Evolutionary conservation across 1,140 invertebrate species (phyloP).

Genomic region (Tetragnatha versicolor): DNA sequence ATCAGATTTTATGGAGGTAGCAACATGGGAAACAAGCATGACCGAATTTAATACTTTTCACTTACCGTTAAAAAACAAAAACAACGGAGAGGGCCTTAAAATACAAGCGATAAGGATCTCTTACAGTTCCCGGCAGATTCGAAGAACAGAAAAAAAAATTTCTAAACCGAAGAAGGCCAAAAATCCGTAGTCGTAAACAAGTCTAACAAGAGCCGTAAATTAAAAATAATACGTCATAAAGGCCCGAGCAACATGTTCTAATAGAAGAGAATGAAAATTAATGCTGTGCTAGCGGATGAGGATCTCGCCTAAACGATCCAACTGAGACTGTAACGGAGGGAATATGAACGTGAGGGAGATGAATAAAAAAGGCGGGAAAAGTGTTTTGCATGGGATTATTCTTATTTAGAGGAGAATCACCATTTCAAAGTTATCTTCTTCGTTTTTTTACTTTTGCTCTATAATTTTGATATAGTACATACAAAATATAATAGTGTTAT

Average conservation of each 20-base stretch:
- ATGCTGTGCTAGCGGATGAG: slow-evolving; percentile 17
- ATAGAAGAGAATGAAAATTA: slow-evolving; percentile 28
- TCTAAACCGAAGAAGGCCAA: neutral
- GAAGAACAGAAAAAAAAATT: neutral
- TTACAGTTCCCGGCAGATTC: neutral
- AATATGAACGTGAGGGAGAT: neutral
- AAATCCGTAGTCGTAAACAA: slow-evolving; percentile 27
- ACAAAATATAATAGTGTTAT: too few species aligned
- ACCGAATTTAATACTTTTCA: too few species aligned
- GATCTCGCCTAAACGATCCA: slow-evolving; percentile 15
- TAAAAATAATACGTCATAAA: slow-evolving; percentile 46
- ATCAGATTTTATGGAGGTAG: too few species aligned
- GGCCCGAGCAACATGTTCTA: neutral
- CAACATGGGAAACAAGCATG: too few species aligned
- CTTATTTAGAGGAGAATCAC: too few species aligned
- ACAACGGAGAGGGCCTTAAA: slow-evolving; percentile 3
- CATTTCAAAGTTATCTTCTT: too few species aligned
- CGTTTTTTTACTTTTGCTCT: too few species aligned
- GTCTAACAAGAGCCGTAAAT: slow-evolving; percentile 39
- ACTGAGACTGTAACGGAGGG: neutral
- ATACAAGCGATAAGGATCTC: slow-evolving; percentile 10
- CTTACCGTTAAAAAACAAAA: slow-evolving; percentile 5
- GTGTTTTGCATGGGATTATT: too few species aligned
- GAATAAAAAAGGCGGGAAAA: slow-evolving; percentile 1
- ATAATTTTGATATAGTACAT: too few species aligned